Evolutionary conservation across 2,888 invertebrate species (phyloP).

Genomic region (Eupeodes latifasciatus): DNA sequence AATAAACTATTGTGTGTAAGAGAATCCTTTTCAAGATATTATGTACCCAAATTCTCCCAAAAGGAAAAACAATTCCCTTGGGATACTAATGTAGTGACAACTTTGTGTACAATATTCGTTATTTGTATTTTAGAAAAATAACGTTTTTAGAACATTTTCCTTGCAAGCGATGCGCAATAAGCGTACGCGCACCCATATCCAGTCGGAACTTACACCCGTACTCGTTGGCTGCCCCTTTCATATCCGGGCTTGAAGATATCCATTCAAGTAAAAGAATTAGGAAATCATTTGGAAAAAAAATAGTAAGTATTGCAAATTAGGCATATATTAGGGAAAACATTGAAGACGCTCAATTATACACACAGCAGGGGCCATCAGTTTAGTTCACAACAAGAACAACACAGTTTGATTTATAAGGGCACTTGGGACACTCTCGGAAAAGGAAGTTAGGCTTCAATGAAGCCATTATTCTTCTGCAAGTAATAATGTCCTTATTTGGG

Average conservation of each 20-base stretch:
- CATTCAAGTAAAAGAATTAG: conserved; percentile 36
- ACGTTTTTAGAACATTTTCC: too few species aligned
- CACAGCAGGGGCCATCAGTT: conserved; percentile 3
- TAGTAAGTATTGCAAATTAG: conserved; percentile 46
- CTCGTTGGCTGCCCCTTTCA: too few species aligned
- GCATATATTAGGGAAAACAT: conserved; percentile 62
- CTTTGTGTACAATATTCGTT: too few species aligned
- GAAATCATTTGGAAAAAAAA: conserved; percentile 45
- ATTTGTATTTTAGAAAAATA: too few species aligned
- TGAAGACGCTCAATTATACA: conserved; percentile 55
- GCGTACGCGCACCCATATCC: too few species aligned
- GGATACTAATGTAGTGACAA: too few species aligned
- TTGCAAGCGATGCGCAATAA: too few species aligned
- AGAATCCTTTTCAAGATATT: too few species aligned
- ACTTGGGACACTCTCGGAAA: conserved; percentile 58
- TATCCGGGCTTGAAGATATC: conserved; percentile 8
- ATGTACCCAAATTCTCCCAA: too few species aligned
- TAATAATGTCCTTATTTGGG: conserved; percentile 59
- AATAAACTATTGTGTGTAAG: too few species aligned
- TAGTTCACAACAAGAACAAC: conserved; percentile 30
- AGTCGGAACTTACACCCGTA: not conserved
- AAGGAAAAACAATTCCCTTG: too few species aligned
- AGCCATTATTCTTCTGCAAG: conserved; percentile 57
- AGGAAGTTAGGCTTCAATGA: conserved; percentile 66
- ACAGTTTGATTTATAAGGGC: conserved; percentile 69